phyloP scores from a whole-genome alignment of 2,888 invertebrate species.

The Aquatica leii region DNA sequence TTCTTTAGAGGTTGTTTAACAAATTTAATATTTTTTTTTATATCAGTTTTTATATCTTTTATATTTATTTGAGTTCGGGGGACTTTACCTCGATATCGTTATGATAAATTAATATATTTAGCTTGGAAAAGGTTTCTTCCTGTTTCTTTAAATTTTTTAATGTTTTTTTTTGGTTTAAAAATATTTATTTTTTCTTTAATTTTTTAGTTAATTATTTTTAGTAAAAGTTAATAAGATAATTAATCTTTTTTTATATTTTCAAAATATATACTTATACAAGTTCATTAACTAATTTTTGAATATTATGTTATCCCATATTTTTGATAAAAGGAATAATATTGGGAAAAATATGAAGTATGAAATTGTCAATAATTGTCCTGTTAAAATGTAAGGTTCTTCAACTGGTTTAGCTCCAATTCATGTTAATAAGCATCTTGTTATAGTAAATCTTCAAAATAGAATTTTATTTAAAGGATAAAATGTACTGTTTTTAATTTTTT shows the following conservation, averaged over 20 bases:
- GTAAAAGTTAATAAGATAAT: constrained; percentile 68
- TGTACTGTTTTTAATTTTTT: constrained; percentile 66
- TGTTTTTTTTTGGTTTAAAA: constrained; percentile 67
- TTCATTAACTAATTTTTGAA: constrained; percentile 67
- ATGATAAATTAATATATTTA: constrained; percentile 78
- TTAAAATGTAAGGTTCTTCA: constrained; percentile 70
- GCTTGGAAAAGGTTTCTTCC: constrained; percentile 73
- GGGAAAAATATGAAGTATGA: constrained; percentile 68
- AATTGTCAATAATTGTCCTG: constrained; percentile 69
- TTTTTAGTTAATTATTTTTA: constrained; percentile 58
- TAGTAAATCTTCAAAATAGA: constrained; percentile 67
- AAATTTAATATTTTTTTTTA: constrained; percentile 65
- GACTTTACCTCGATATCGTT: constrained; percentile 75
- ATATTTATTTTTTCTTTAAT: constrained; percentile 57
- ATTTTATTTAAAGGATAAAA: constrained; percentile 71
- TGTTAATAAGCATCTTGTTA: constrained; percentile 69
- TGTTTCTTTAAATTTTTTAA: constrained; percentile 69
- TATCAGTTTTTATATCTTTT: constrained; percentile 66
- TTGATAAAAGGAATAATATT: constrained; percentile 63
- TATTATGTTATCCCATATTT: constrained; percentile 66
- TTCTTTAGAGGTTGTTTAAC: constrained; percentile 66
- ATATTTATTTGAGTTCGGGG: constrained; percentile 69
- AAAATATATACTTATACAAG: constrained; percentile 74
- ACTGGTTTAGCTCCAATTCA: constrained; percentile 77
- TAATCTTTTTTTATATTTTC: constrained; percentile 73